Evolutionary conservation across 2,113 vertebrate genomes (phyloP), one percentile per base, ranked within the genome.

Genomic region (Gambusia holbrooki): DNA sequence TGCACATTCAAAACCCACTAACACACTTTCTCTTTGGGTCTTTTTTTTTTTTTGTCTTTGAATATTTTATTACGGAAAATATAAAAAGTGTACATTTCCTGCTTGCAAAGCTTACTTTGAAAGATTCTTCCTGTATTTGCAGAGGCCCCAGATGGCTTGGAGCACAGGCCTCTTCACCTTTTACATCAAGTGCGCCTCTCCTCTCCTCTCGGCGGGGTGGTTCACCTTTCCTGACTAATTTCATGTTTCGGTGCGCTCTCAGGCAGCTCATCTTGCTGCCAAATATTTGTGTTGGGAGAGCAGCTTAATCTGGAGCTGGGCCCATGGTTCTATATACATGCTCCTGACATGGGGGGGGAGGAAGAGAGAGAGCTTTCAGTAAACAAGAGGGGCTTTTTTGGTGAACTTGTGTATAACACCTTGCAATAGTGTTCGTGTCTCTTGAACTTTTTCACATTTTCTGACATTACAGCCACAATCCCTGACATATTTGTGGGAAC

Each of bases 281-380:
- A 94, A 94, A 94, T 94, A 94, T 95, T 95, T 93, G 91, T 92
- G 84, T 89, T 93, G 83, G 76, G 84, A 73, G 82, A 87, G 76
- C 71, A 71, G 88, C 80, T 74, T 92, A 90, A 93, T 91, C 92
- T 93, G 85, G 71, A 83, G 62, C 84, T 79, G 79, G 79, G 77
- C 85, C 80, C 81, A 79, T 66, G 40, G 82, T 75, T 80, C 62
- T 76, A 30, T 74, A 58, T 82, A 62, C 77, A 76, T 14, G 19
- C 15, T 15, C 13, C 30, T 17, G 28, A 70, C 75, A 11, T 4
- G 48, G 7, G 5, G 32, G 32, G 32, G 5, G 5, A 1, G 1
- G 29, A 45, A 69, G 32, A 29, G 12, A 29, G 22, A 51, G 12
- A 54, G 22, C 25, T 58, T 58, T 58, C 51, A 25, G 51, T 58